A percentile compares a stretch with the other conserved stretches of the same genome.
These are phyloP conservation scores for Netelia melanura DNA, from an alignment of 2,888 invertebrate species.

Conservation along the genomic window DNA sequence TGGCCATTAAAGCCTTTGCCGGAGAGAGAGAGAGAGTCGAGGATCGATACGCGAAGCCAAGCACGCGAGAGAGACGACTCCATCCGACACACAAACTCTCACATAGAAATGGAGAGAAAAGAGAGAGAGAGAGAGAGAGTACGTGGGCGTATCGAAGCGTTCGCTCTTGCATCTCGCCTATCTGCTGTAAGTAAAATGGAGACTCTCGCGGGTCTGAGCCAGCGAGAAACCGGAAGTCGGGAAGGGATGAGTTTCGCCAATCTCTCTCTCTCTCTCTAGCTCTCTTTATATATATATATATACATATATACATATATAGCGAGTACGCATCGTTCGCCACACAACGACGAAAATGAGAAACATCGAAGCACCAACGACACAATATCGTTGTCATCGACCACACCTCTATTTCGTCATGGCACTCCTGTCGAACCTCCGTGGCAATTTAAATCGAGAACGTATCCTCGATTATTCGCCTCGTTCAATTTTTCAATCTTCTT, in stretches of 20 bases:
- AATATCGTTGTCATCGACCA: conserved; percentile 65
- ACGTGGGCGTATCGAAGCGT: conserved; percentile 67
- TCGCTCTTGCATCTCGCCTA: conserved; percentile 59
- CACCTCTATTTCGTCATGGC: conserved; percentile 62
- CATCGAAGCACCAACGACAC: conserved; percentile 44
- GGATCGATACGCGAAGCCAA: conserved; percentile 68
- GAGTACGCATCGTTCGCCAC: conserved; percentile 28
- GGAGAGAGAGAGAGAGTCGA: conserved; percentile 61
- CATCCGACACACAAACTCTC: conserved; percentile 68
- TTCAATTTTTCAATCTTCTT: background rate
- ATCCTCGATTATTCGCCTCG: background rate
- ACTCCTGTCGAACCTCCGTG: conserved; percentile 44
- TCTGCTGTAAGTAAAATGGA: conserved; percentile 65
- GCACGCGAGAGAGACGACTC: conserved; percentile 64
- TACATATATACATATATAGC: conserved; percentile 21
- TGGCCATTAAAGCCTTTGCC: conserved; percentile 68
- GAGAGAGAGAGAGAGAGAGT: conserved; percentile 63
- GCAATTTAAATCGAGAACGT: conserved; percentile 22
- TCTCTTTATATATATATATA: conserved; percentile 19
- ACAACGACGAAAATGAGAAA: conserved; percentile 36
- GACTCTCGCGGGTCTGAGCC: conserved; percentile 57
- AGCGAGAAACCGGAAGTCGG: conserved; percentile 57
- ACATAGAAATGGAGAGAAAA: conserved; percentile 65
- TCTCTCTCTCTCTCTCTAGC: background rate
- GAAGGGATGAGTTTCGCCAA: conserved; percentile 51